These are phyloP conservation scores for Drosophila lacteicornis DNA, from an alignment of 1,140 invertebrate genomes.

Conservation along the genomic window DNA sequence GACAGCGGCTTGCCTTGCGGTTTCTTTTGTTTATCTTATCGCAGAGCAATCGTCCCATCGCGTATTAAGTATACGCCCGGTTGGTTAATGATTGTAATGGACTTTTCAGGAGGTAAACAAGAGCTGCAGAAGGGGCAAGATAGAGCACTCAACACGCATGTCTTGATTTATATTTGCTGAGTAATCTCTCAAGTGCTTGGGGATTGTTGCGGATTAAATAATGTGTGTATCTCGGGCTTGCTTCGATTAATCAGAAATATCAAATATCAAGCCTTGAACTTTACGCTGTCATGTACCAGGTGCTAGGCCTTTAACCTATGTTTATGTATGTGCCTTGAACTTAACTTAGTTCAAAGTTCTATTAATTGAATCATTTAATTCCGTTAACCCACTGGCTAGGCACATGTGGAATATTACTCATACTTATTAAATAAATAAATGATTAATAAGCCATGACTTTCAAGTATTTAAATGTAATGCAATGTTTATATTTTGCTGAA, in stretches of 20 bases:
- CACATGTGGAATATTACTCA: conserved; percentile 2
- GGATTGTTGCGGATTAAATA: not conserved
- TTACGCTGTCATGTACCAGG: not conserved
- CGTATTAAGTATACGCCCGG: conserved; percentile 25
- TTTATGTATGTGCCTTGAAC: conserved; percentile 19
- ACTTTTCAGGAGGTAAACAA: conserved; percentile 40
- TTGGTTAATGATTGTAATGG: conserved; percentile 48
- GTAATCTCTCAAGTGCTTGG: conserved; percentile 13
- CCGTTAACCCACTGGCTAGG: not conserved
- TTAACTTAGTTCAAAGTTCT: conserved; percentile 9
- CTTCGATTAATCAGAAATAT: conserved; percentile 2
- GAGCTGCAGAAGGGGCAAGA: not conserved
- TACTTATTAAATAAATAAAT: not conserved
- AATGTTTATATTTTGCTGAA: not conserved
- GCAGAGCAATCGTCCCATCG: conserved; percentile 24
- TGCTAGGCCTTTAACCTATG: not conserved
- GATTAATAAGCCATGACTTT: conserved; percentile 2
- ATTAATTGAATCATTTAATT: not conserved
- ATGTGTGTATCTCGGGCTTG: not conserved
- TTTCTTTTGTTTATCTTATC: conserved; percentile 54
- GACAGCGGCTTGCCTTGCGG: conserved; percentile 11
- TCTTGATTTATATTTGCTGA: conserved; percentile 36
- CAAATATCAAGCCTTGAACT: conserved; percentile 15
- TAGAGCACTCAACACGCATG: conserved; percentile 6
- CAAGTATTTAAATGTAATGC: conserved; percentile 1